phyloP scores from a whole-genome alignment of 2,888 invertebrate species.

The Argyresthia albistria region DNA sequence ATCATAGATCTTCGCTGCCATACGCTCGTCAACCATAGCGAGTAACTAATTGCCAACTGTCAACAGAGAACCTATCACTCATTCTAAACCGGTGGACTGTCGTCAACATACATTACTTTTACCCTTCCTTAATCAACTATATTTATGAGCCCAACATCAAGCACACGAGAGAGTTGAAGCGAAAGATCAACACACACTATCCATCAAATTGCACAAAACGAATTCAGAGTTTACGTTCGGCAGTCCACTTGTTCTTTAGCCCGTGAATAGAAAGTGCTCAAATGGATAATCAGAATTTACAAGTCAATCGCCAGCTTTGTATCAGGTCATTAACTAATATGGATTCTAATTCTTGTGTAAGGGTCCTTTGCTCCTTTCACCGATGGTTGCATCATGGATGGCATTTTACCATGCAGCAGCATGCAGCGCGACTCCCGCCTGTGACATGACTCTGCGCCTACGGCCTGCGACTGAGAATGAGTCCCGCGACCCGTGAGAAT shows the following conservation, averaged over 20 bases:
- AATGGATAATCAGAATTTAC: conserved; percentile 2
- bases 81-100: conserved; percentile 7
- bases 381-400: conserved; percentile 4
- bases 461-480: background rate
- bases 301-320: conserved; percentile 1
- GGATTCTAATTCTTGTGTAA: conserved; percentile 1
- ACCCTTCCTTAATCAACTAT: background rate
- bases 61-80: conserved; percentile 9
- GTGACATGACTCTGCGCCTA: conserved; percentile 9
- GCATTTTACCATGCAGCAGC: background rate
- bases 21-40: background rate
- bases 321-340: conserved; percentile 2
- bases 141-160: background rate
- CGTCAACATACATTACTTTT: conserved; percentile 6
- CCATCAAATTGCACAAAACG: background rate
- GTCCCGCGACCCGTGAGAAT: conserved; percentile 36
- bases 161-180: background rate
- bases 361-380: conserved; percentile 5
- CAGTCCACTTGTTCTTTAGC: background rate
- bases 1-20: conserved; percentile 5
- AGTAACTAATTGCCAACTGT: conserved; percentile 12
- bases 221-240: background rate
- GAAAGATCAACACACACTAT: background rate
- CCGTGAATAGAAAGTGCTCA: conserved; percentile 1
- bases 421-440: background rate